These are phyloP conservation scores for Pheosia gnoma DNA, from an alignment of 2,888 invertebrate genomes.

Conservation along the genomic window DNA sequence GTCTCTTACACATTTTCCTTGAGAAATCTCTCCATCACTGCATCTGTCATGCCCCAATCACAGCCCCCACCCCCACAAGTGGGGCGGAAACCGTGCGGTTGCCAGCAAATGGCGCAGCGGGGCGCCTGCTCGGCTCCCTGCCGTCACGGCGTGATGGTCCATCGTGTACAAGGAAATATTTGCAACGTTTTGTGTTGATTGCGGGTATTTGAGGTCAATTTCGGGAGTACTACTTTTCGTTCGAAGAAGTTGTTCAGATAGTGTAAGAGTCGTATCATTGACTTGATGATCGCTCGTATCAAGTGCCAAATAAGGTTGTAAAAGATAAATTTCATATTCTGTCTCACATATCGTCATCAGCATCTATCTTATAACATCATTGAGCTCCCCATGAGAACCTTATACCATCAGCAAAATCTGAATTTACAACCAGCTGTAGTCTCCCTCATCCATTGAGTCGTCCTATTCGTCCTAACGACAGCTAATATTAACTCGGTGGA, in stretches of 20 bases:
- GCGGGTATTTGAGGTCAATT: constrained; percentile 36
- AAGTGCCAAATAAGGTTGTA: no score
- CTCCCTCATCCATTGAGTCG: no score
- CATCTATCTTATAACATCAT: no score
- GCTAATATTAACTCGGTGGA: no score
- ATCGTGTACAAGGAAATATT: constrained; percentile 36
- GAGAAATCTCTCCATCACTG: not conserved
- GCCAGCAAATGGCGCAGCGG: constrained; percentile 68
- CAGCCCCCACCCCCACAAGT: constrained; percentile 11
- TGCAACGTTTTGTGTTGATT: constrained; percentile 29
- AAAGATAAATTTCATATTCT: no score
- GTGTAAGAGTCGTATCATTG: no score
- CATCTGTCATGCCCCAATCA: not conserved
- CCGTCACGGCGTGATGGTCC: constrained; percentile 47
- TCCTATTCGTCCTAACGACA: no score
- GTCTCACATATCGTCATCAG: no score
- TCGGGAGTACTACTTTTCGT: constrained; percentile 39
- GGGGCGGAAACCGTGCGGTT: constrained; percentile 64
- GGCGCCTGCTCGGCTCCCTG: constrained; percentile 42
- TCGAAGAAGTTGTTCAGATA: constrained; percentile 31
- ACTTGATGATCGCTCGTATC: no score
- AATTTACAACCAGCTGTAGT: no score
- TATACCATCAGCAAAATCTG: no score
- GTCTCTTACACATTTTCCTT: not conserved
- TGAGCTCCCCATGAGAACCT: no score